phyloP scores from a whole-genome alignment of 2,113 vertebrate species.

The Lagopus muta region DNA sequence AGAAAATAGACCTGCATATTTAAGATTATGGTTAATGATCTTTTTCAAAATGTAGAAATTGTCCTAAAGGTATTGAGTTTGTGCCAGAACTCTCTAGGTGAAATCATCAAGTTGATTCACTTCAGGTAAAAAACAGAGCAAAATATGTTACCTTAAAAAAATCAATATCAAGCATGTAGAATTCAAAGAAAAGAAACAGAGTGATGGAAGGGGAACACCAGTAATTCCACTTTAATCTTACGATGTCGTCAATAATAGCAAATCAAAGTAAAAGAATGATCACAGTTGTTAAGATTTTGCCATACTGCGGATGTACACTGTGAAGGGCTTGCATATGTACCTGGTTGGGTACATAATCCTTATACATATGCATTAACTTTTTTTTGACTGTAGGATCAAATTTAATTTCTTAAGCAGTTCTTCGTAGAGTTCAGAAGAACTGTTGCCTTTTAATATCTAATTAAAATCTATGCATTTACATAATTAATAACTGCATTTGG shows the following conservation, averaged over 20 bases:
- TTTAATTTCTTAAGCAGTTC: neutral
- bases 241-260: neutral
- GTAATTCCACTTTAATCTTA: neutral
- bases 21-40: neutral
- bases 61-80: neutral
- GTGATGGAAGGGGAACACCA: neutral
- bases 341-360: neutral
- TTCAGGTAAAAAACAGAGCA: neutral
- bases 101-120: neutral
- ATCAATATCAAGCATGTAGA: neutral
- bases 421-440: neutral
- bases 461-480: neutral
- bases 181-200: neutral
- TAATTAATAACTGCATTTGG: neutral
- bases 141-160: neutral
- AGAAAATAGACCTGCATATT: neutral
- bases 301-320: neutral
- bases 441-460: neutral
- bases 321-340: neutral
- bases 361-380: neutral
- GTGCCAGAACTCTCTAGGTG: neutral
- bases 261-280: neutral
- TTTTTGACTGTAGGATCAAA: neutral
- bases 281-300: neutral
- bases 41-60: neutral